Evolutionary conservation across 2,888 invertebrate species (phyloP), one percentile per base, ranked within the genome.

Genomic region (Lasius fuliginosus): DNA sequence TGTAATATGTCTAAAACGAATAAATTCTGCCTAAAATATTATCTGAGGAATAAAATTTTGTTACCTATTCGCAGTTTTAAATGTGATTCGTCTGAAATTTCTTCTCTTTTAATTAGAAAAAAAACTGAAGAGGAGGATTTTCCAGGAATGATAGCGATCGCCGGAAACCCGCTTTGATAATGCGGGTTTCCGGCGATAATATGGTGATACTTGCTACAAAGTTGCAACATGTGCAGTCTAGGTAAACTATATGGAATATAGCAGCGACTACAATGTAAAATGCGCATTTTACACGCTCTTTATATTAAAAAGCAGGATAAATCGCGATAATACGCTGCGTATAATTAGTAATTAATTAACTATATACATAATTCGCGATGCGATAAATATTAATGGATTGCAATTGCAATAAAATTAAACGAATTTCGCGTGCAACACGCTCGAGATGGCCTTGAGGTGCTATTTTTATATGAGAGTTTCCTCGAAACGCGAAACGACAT

Each of bases 261-360:
- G 8, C 8, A 49, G 23, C 40, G 36, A 81, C 11, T 49, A 40
- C 18, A 46, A 56, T 49, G 30, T 33, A 4, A 3, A 36, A 36
- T 36, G 36, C 5, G 36, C 36, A 36, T 36, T 36, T 36, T 36
- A 33, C 3, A 33, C 1, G 30, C 5, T 68, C 30, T 40, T 46
- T 46, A 73, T 49, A 81, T 33, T 46, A 36, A 12, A 46, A 49
- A 33, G 5, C 23, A 8, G 60, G 46, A 60, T 73, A 74, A 79
- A 60, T 60, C 33, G n/a, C 33, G 46, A n/a, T n/a, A n/a, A 62
- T 27, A 11, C 30, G 9, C 2, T 8, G 27, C 12, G 23, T 74
- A 69, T 69, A 81, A 81, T 81, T 74, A 74, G 75, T 81, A 81
- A 81, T 81, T 81, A 81, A 81, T 79, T 79, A 73, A 6, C 33